A percentile compares a stretch with the other conserved stretches of the same genome.
These are phyloP conservation scores for Pomphorhynchus laevis DNA, from an alignment of 1,140 invertebrate species.

Conservation along the genomic window DNA sequence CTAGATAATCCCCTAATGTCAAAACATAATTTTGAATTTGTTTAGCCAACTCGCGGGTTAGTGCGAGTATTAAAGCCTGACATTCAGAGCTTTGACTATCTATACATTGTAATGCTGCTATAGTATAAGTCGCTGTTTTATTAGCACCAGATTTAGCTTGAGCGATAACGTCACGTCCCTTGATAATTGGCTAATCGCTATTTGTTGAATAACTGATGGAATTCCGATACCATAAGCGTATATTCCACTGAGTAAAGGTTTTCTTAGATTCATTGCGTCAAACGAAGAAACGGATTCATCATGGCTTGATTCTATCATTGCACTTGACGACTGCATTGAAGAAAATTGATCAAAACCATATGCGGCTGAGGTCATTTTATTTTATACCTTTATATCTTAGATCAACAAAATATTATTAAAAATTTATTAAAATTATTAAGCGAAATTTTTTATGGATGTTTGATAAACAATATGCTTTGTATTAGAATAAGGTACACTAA, in stretches of 20 bases:
- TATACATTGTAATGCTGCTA: slow-evolving; percentile 36
- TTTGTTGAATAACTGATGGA: slow-evolving; percentile 91
- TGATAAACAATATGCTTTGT: no score
- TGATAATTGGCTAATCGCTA: slow-evolving; percentile 90
- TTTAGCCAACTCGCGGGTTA: slow-evolving; percentile 67
- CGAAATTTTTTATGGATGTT: no score
- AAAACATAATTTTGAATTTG: slow-evolving; percentile 63
- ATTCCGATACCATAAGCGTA: slow-evolving; percentile 99
- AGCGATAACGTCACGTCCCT: slow-evolving; percentile 29
- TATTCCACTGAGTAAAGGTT: slow-evolving; percentile 63
- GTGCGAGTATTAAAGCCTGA: slow-evolving; percentile 39
- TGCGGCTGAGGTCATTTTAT: no score
- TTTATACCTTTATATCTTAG: no score
- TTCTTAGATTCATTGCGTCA: slow-evolving; percentile 80
- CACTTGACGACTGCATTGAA: no score
- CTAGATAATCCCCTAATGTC: slow-evolving; percentile 82
- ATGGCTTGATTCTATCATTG: slow-evolving; percentile 22
- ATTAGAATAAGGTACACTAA: no score
- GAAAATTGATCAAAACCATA: no score
- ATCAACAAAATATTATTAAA: no score
- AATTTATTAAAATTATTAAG: no score
- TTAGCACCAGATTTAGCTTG: slow-evolving; percentile 90
- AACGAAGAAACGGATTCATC: slow-evolving; percentile 57
- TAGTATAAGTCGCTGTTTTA: slow-evolving; percentile 64
- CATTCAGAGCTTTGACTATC: slow-evolving; percentile 18